phyloP scores from a whole-genome alignment of 2,113 vertebrate genomes.

The Nothocercus julius region DNA sequence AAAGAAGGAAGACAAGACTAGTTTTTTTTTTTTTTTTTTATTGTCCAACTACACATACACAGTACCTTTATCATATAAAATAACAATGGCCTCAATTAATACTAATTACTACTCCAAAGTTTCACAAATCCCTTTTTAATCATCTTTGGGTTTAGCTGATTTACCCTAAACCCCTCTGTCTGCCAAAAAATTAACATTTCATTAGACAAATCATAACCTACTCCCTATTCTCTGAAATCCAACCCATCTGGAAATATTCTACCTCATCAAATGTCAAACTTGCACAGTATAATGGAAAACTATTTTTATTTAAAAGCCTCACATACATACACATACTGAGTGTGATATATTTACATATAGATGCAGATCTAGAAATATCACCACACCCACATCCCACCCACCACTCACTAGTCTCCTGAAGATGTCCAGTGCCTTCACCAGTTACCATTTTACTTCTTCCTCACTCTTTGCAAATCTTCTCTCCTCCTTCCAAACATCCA shows the following conservation, averaged over 20 bases:
- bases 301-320: conserved; percentile 53
- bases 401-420: conserved; percentile 27
- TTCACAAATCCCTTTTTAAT: conserved; percentile 76
- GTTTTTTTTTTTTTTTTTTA: neutral
- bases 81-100: conserved; percentile 66
- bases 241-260: conserved; percentile 73
- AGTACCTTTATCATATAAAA: conserved; percentile 46
- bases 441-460: conserved; percentile 22
- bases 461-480: conserved; percentile 4
- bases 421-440: conserved; percentile 60
- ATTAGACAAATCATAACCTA: conserved; percentile 70
- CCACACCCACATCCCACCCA: conserved; percentile 46
- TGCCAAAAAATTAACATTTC: conserved; percentile 75
- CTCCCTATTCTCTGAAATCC: conserved; percentile 56
- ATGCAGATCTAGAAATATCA: conserved; percentile 63
- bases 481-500: conserved; percentile 51
- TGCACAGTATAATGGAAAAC: conserved; percentile 40
- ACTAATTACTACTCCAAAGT: conserved; percentile 69
- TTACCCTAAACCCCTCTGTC: conserved; percentile 62
- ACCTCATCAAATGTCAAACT: conserved; percentile 66
- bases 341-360: conserved; percentile 36
- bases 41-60: neutral
- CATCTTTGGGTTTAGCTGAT: conserved; percentile 66
- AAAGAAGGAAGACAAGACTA: neutral
- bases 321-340: conserved; percentile 19